These are phyloP conservation scores for Gonatopus flavifemur DNA, from an alignment of 1,140 invertebrate genomes.

Conservation along the genomic window DNA sequence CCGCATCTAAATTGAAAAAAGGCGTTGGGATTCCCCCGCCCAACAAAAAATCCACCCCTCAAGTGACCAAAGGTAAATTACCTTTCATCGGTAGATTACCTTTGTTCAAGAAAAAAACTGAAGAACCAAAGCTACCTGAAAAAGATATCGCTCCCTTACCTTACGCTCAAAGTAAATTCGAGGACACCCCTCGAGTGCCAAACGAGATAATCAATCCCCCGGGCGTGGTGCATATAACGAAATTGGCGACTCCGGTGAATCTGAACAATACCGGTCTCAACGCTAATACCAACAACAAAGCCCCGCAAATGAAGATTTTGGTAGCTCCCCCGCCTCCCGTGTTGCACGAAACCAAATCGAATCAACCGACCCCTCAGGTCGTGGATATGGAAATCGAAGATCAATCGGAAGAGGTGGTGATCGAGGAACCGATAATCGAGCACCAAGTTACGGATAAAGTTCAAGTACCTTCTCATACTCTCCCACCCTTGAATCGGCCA, in stretches of 20 bases:
- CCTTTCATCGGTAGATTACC: slow-evolving; percentile 72
- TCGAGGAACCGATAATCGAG: slow-evolving; percentile 41
- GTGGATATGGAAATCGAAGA: slow-evolving; percentile 60
- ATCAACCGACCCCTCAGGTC: slow-evolving; percentile 31
- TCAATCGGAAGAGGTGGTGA: slow-evolving; percentile 48
- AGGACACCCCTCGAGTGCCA: slow-evolving; percentile 52
- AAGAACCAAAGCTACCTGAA: slow-evolving; percentile 51
- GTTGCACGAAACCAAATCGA: slow-evolving; percentile 36
- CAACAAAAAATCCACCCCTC: slow-evolving; percentile 36
- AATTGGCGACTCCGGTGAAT: slow-evolving; percentile 53
- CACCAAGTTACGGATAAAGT: slow-evolving; percentile 20
- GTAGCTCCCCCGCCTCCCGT: slow-evolving; percentile 50
- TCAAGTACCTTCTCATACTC: slow-evolving; percentile 23
- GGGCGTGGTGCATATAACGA: slow-evolving; percentile 61
- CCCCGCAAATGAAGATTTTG: slow-evolving; percentile 45
- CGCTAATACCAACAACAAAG: slow-evolving; percentile 12
- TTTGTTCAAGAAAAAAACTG: slow-evolving; percentile 65
- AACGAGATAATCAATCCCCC: slow-evolving; percentile 57
- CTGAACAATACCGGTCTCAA: slow-evolving; percentile 25
- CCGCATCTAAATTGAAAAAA: slow-evolving; percentile 42
- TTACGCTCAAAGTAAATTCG: slow-evolving; percentile 52
- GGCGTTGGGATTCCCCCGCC: slow-evolving; percentile 8
- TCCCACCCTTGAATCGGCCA: slow-evolving; percentile 12
- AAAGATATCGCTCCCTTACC: slow-evolving; percentile 51
- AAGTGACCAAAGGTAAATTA: slow-evolving; percentile 59